These are phyloP conservation scores for Macrosoma leucophasiata DNA, from an alignment of 2,888 invertebrate species.

Conservation along the genomic window DNA sequence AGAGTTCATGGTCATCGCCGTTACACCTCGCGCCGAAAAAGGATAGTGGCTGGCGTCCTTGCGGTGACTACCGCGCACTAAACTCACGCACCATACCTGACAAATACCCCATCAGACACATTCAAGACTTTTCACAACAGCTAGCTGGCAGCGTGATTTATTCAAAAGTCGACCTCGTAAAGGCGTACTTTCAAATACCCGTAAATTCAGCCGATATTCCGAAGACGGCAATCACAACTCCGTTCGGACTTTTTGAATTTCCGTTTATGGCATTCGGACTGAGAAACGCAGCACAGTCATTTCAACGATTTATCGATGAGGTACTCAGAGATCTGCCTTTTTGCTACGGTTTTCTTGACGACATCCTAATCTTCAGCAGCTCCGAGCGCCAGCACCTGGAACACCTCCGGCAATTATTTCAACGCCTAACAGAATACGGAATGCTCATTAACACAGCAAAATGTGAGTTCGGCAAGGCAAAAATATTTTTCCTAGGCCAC, in stretches of 20 bases:
- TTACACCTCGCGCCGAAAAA: conserved; percentile 33
- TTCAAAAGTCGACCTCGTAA: conserved; percentile 15
- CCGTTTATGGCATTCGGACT: conserved; percentile 39
- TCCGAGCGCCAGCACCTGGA: conserved; percentile 7
- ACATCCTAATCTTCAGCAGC: conserved; percentile 29
- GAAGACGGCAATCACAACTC: conserved; percentile 36
- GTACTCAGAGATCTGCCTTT: conserved; percentile 15
- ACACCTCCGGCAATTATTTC: conserved; percentile 20
- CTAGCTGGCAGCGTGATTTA: conserved; percentile 15
- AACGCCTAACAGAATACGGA: conserved; percentile 7
- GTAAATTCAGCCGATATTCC: conserved; percentile 31
- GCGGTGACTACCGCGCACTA: conserved; percentile 20
- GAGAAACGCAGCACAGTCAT: conserved; percentile 43
- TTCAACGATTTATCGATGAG: conserved; percentile 41
- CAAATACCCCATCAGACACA: conserved; percentile 17
- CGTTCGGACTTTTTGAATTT: conserved; percentile 37
- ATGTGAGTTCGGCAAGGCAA: too few relatives aligned
- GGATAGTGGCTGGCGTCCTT: conserved; percentile 23
- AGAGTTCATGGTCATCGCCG: conserved; percentile 20
- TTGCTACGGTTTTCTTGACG: conserved; percentile 34
- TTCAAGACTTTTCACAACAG: conserved; percentile 19
- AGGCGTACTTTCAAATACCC: conserved; percentile 43
- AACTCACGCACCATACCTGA: conserved; percentile 21
- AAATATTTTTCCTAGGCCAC: too few relatives aligned
- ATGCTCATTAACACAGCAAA: too few relatives aligned